Conservation (phyloP, 2,888 invertebrate species). For the Stenolophus ochropezus region DNA sequence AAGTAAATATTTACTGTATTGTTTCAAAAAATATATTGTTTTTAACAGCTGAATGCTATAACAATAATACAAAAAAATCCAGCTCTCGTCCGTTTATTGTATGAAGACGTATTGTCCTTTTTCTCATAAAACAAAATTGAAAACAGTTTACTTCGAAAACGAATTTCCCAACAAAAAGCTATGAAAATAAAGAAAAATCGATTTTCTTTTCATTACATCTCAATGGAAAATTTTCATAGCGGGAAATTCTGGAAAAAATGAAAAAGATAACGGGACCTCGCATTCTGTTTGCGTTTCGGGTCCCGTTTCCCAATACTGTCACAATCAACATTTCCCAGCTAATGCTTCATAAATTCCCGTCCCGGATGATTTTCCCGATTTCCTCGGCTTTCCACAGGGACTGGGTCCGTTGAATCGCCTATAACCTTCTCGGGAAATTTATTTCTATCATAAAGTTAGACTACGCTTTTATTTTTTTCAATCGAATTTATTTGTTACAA, state of each 20-base stretch:
- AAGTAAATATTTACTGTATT: too few relatives aligned
- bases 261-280: neutral
- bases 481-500: conserved; percentile 5
- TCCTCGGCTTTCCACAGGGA: neutral
- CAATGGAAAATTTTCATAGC: conserved; percentile 19
- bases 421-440: conserved; percentile 11
- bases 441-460: conserved; percentile 23
- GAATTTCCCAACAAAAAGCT: neutral
- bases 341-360: conserved; percentile 35
- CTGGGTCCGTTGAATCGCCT: neutral
- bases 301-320: conserved; percentile 23
- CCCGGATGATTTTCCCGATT: conserved; percentile 7
- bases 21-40: too few relatives aligned
- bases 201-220: conserved; percentile 23
- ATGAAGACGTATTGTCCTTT: neutral
- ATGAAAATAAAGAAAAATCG: conserved; percentile 10
- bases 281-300: conserved; percentile 30
- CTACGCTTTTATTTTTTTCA: conserved; percentile 16
- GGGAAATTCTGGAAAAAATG: conserved; percentile 16
- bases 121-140: neutral
- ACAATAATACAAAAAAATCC: too few relatives aligned
- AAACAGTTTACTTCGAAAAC: neutral
- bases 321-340: conserved; percentile 30
- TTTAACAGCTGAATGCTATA: too few relatives aligned
- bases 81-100: neutral